Evolutionary conservation across 30 jellyfish, hydroid and myxozoan species (phyloP), one percentile per base, ranked within the genome.

Genomic region (Aurelia aurita): DNA sequence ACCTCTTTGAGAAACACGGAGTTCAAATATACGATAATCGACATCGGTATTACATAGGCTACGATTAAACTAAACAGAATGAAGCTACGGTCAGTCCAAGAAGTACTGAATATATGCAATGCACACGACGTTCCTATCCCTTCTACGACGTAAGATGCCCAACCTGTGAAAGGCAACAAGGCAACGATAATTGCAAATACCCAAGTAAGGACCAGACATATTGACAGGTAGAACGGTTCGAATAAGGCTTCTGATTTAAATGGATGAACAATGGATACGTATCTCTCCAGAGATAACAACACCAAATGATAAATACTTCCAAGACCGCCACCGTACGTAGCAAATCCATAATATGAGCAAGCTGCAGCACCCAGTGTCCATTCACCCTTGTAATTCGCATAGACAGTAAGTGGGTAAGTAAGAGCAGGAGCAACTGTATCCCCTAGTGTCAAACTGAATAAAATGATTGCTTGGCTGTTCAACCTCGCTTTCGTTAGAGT

Each of bases 61-160:
- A 84, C 12, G 8, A 32, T 7, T 12, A 84, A 16, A 22, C 74
- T 54, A 43, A 84, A 47, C 6, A 84, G 23, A 44, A 16, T 72
- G 86, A 32, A 84, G 71, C 87, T 55, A 26, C 47, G 69, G 31
- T 51, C 71, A 44, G 32, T 21, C 32, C 21, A 6, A 1, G 85
- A 49, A n/a, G 3, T 39, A 1, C 88, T 74, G 29, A 26, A 63
- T 35, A 72, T 14, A 8, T 84, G 60, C 18, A 84, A 69, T 5
- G 81, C n/a, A 28, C 94, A 84, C 77, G 83, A 69, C 18, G 85
- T 63, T 11, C 86, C 83, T 11, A 72, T 72, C 25, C 88, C 88
- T 22, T 84, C 94, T 20, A 32, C 4, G 18, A 15, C 26, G 72
- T 82, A 82, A 53, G 51, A 21, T 3, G 86, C 35, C 86, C 77